Evolutionary conservation across 2,113 vertebrate genomes (phyloP).

Genomic region (Osmerus eperlanus): DNA sequence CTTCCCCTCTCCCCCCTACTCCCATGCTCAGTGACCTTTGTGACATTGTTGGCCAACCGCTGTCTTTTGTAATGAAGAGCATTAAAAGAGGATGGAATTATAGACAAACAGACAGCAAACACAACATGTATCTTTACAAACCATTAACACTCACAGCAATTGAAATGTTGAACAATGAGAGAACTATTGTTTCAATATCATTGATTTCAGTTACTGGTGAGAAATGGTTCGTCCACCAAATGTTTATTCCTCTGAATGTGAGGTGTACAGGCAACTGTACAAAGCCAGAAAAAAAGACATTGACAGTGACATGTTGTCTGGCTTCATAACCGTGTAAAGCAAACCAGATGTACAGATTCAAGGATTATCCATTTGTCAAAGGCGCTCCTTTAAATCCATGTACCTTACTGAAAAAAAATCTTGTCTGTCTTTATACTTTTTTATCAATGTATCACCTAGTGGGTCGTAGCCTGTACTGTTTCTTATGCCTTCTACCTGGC

Average conservation of each 20-base stretch:
- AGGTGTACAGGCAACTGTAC: neutral
- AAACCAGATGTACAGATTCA: conserved; percentile 17
- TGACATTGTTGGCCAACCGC: conserved; percentile 84
- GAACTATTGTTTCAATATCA: neutral
- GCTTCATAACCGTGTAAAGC: conserved; percentile 6
- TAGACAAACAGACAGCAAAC: conserved; percentile 20
- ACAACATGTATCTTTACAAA: conserved; percentile 25
- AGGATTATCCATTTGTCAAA: conserved; percentile 1
- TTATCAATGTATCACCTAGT: conserved; percentile 48
- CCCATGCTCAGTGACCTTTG: conserved; percentile 75
- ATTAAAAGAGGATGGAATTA: conserved; percentile 55
- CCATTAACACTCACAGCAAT: conserved; percentile 23
- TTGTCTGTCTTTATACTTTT: conserved; percentile 20
- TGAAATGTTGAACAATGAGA: neutral
- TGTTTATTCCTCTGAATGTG: neutral
- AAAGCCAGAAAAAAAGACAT: neutral
- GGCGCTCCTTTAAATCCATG: conserved; percentile 4
- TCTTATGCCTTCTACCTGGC: conserved; percentile 65
- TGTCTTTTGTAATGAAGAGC: conserved; percentile 75
- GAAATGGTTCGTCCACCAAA: no score
- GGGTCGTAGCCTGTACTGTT: conserved; percentile 60
- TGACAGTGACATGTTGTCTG: neutral
- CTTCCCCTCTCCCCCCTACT: conserved; percentile 37
- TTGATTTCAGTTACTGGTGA: neutral
- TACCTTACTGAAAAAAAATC: neutral